Base-by-base conservation (phyloP, 2,797 vertebrate species). In the Choloepus didactylus region DNA sequence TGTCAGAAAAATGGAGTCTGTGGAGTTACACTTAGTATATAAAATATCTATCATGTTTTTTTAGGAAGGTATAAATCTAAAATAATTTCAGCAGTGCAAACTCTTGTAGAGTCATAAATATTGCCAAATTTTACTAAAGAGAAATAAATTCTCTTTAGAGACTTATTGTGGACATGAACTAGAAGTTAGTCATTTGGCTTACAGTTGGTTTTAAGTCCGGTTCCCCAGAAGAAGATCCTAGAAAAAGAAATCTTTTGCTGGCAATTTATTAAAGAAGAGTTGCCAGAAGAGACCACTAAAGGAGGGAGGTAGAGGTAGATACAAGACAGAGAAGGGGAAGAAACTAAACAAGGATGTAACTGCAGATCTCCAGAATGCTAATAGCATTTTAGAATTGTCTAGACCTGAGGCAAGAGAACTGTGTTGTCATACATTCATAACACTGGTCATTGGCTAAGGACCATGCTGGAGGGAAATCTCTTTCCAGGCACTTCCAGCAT, bases 91-190 rank as follows among this genome's bases (percentile, higher is more conserved):
- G 2, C 54, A 81, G 1, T 76, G 5, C 23, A 70, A 83, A 87
- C 46, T 41, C 2, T 49, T 62, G 38, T 0, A 31, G 29, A 69
- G n/a, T 72, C 81, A 60, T 11, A 81, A 88, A 60, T 59, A 66
- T 77, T 80, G 12, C 4, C 69, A n/a, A 56, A 35, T 76, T 96
- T 90, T 88, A 81, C 41, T 76, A 51, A 84, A 35, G 29, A 85
- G 19, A 70, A 60, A 6, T 35, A 67, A 76, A 84, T 77, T 87
- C 5, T 60, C 29, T 90, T 79, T 69, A 49, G 35, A 89, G 91
- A 92, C 16, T 21, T 54, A 73, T 8, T 72, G 5, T 49, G 21
- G 14, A 41, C 1, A 25, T 31, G 44, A 25, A 1, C 7, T 85
- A 3, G 15, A 46, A 70, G 19, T 59, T 60, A 62, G 31, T 31